phyloP scores from a whole-genome alignment of 2,113 vertebrate species.

The Grallaria varia region DNA sequence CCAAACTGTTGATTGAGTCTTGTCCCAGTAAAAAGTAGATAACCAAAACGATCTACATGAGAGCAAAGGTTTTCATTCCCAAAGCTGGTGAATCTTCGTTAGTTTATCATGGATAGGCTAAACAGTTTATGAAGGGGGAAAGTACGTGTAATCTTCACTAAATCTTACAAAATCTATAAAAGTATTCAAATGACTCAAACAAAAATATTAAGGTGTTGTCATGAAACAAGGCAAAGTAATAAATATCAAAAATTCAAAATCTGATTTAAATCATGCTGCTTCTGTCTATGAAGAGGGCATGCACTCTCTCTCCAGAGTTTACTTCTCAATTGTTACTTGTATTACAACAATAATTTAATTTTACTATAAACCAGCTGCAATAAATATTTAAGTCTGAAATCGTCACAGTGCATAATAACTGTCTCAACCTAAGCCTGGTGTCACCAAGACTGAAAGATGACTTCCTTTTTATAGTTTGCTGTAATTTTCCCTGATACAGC shows the following conservation, averaged over 20 bases:
- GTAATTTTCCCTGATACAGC: neutral
- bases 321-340: neutral
- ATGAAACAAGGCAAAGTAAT: neutral
- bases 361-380: neutral
- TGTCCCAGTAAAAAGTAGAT: neutral
- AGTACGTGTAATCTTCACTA: neutral
- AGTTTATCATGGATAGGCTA: constrained; percentile 11
- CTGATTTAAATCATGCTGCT: neutral
- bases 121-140: constrained; percentile 10
- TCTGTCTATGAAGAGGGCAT: neutral
- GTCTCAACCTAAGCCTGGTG: neutral
- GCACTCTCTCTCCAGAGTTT: neutral
- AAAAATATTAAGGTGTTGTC: neutral
- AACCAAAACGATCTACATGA: neutral
- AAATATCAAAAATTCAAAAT: neutral
- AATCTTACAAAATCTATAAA: constrained; percentile 2
- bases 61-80: constrained; percentile 11
- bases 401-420: neutral
- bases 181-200: neutral
- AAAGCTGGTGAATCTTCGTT: neutral
- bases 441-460: neutral
- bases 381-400: neutral
- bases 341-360: neutral
- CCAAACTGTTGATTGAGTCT: neutral
- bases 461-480: neutral